phyloP scores from a whole-genome alignment of 2,888 invertebrate genomes.

The Callyntrura guangdongensis region DNA sequence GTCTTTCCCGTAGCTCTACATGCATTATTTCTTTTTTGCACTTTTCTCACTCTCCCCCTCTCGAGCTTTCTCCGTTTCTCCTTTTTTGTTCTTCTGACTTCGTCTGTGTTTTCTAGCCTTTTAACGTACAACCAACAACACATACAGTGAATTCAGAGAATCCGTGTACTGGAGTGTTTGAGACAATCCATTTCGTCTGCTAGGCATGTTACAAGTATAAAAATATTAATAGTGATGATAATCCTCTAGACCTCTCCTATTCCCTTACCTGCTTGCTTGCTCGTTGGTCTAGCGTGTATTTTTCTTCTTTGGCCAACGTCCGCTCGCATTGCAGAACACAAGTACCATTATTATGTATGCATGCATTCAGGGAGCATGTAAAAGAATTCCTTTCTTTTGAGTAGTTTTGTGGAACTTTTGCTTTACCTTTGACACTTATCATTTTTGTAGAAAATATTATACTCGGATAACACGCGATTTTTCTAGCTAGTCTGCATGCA shows the following conservation, averaged over 20 bases:
- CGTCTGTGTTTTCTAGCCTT: slow-evolving; percentile 8
- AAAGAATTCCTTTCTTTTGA: slow-evolving; percentile 34
- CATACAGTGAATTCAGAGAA: slow-evolving; percentile 40
- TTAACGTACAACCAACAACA: slow-evolving; percentile 23
- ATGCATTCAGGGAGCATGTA: background rate
- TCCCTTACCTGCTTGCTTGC: background rate
- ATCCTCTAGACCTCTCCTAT: background rate
- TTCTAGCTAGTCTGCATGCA: background rate
- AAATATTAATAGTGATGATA: slow-evolving; percentile 5
- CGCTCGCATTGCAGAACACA: background rate
- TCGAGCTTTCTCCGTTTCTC: background rate
- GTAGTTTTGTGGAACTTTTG: slow-evolving; percentile 50
- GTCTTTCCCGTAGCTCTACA: slow-evolving; percentile 19
- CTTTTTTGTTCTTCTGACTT: slow-evolving; percentile 14
- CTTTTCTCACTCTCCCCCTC: slow-evolving; percentile 27
- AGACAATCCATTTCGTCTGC: slow-evolving; percentile 34
- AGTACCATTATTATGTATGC: background rate
- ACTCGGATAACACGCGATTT: slow-evolving; percentile 65
- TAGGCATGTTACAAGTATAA: background rate
- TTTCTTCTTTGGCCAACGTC: slow-evolving; percentile 5
- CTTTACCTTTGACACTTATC: slow-evolving; percentile 58
- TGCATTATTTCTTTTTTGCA: slow-evolving; percentile 32
- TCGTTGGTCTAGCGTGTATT: background rate
- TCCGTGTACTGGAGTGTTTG: slow-evolving; percentile 48
- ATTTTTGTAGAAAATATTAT: slow-evolving; percentile 59